phyloP scores from a whole-genome alignment of 92 coral and sea anemone species.

The Phenganax subtilis region DNA sequence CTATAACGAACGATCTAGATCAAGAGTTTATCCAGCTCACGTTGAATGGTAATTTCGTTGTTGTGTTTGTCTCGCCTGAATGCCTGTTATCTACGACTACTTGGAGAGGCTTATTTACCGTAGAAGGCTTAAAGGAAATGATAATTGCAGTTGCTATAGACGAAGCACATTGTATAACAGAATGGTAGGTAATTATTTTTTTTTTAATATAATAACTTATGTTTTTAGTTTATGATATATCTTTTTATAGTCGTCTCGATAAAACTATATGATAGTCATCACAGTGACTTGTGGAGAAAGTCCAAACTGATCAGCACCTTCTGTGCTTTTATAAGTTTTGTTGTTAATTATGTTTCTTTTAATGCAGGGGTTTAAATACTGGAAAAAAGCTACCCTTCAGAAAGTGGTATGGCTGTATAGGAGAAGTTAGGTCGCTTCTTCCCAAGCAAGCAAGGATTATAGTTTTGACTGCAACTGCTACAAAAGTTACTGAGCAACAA shows the following conservation, averaged over 20 bases:
- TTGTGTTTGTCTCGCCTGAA: conserved; percentile 49
- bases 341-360: too few relatives aligned
- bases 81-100: conserved; percentile 48
- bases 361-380: neutral
- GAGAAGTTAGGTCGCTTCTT: conserved; percentile 46
- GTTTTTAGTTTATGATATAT: too few relatives aligned
- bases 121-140: conserved; percentile 33
- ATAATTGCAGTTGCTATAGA: conserved; percentile 43
- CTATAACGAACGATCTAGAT: conserved; percentile 54
- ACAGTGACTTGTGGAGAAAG: too few relatives aligned
- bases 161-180: neutral
- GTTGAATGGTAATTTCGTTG: conserved; percentile 46
- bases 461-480: conserved; percentile 50
- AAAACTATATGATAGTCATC: too few relatives aligned
- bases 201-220: too few relatives aligned
- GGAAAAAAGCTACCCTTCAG: conserved; percentile 18
- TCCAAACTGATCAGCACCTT: too few relatives aligned
- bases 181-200: too few relatives aligned
- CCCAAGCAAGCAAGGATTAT: conserved; percentile 9
- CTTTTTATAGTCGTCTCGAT: too few relatives aligned
- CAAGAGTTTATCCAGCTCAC: conserved; percentile 58
- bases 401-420: conserved; percentile 52
- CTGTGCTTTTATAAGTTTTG: too few relatives aligned
- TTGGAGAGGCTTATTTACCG: conserved; percentile 41
- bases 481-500: neutral